These are phyloP conservation scores for Manis javanica DNA, from an alignment of 2,797 vertebrate genomes.

Conservation along the genomic window DNA sequence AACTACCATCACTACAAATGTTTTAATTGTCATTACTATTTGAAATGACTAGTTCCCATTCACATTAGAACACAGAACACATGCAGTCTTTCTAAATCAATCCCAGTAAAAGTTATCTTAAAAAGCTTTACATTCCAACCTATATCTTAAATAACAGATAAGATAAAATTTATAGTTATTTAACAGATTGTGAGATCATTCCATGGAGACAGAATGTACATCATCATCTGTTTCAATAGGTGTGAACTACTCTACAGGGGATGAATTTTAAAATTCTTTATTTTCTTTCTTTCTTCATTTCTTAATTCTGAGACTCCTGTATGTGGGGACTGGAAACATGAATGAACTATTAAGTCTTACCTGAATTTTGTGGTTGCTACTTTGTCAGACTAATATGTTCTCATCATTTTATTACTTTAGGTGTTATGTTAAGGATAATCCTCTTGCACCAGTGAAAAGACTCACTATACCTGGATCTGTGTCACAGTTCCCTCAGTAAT, in stretches of 20 bases:
- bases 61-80: neutral
- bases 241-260: neutral
- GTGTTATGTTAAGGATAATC: neutral
- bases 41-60: neutral
- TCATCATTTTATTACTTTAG: constrained; percentile 4
- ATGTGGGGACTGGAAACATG: neutral
- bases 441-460: neutral
- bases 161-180: neutral
- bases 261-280: neutral
- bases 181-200: neutral
- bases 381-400: neutral
- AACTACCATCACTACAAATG: neutral
- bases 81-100: neutral
- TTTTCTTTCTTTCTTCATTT: neutral
- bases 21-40: neutral
- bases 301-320: neutral
- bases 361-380: neutral
- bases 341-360: neutral
- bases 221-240: neutral
- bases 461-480: constrained; percentile 93
- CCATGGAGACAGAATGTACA: neutral
- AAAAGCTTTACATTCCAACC: neutral
- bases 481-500: constrained; percentile 93
- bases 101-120: neutral
- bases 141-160: neutral